A percentile compares a stretch with the other conserved stretches of the same genome.
phyloP scores from a whole-genome alignment of 2,797 vertebrate species.

The Oreortyx pictus region DNA sequence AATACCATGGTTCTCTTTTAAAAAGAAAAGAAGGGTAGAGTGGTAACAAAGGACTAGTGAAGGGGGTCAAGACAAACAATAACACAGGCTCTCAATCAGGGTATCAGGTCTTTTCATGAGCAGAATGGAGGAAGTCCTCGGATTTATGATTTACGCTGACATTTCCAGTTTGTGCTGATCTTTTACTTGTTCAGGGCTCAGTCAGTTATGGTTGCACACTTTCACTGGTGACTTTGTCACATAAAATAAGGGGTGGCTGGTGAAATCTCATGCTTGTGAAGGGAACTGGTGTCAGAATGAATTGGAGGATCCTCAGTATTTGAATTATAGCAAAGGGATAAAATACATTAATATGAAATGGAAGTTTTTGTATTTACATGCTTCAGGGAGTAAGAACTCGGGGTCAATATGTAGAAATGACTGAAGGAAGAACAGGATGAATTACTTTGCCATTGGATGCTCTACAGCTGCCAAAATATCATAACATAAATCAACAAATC shows the following conservation, averaged over 20 bases:
- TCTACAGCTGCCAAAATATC: not conserved
- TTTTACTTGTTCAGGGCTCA: not conserved
- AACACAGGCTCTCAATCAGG: not conserved
- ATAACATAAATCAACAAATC: not conserved
- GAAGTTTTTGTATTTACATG: not conserved
- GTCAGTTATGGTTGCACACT: not conserved
- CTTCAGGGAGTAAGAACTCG: not conserved
- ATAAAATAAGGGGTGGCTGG: not conserved
- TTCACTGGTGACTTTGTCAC: not conserved
- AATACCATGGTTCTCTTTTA: fast-evolving
- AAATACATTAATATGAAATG: not conserved
- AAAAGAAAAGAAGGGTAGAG: not conserved
- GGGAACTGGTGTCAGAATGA: not conserved
- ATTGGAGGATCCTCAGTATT: not conserved
- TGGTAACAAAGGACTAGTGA: not conserved
- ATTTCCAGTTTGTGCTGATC: not conserved
- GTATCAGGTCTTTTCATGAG: not conserved
- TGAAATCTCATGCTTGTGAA: not conserved
- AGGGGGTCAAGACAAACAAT: not conserved
- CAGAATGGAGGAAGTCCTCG: not conserved
- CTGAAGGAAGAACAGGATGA: not conserved
- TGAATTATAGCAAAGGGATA: not conserved
- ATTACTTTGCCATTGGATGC: not conserved
- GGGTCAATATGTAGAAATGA: not conserved
- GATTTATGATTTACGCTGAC: not conserved